These are phyloP conservation scores for Macroteleia sp. DNA, from an alignment of 2,888 invertebrate genomes.

Conservation along the genomic window DNA sequence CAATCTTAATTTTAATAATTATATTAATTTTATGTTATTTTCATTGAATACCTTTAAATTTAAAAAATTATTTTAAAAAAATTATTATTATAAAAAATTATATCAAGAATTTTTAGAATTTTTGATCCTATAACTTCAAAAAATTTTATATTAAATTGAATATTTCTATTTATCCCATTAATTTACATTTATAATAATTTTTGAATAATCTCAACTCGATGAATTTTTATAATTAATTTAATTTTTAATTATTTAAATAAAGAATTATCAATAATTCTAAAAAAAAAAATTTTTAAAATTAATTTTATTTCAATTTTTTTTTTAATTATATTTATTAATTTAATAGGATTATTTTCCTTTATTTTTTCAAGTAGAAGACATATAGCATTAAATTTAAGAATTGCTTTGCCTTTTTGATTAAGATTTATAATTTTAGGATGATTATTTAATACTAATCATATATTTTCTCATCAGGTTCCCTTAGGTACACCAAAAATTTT, in stretches of 20 bases:
- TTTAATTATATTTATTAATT: slow-evolving; percentile 88
- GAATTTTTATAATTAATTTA: slow-evolving; percentile 70
- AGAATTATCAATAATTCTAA: slow-evolving; percentile 85
- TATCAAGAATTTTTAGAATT: slow-evolving; percentile 87
- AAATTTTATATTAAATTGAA: slow-evolving; percentile 86
- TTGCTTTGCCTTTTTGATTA: slow-evolving; percentile 88
- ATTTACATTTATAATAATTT: slow-evolving; percentile 6
- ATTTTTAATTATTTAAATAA: slow-evolving; percentile 44
- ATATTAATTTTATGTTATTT: slow-evolving; percentile 55
- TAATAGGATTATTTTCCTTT: slow-evolving; percentile 89
- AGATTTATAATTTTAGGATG: slow-evolving; percentile 88
- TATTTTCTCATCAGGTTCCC: slow-evolving; percentile 89
- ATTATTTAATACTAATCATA: slow-evolving; percentile 86
- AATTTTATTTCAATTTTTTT: slow-evolving; percentile 86
- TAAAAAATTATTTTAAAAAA: slow-evolving; percentile 86
- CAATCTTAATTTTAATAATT: neutral
- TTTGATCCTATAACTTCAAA: slow-evolving; percentile 87
- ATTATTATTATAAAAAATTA: slow-evolving; percentile 49
- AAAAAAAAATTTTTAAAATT: slow-evolving; percentile 79
- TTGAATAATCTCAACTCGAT: slow-evolving; percentile 68
- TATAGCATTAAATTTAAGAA: slow-evolving; percentile 86
- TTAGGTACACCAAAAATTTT: slow-evolving; percentile 87
- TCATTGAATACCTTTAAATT: slow-evolving; percentile 88
- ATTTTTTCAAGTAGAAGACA: slow-evolving; percentile 89
- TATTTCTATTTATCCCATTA: slow-evolving; percentile 71